A percentile compares a stretch with the other conserved stretches of the same genome.
Conservation (phyloP, 2,888 invertebrate genomes). For the Hedychridium roseum region DNA sequence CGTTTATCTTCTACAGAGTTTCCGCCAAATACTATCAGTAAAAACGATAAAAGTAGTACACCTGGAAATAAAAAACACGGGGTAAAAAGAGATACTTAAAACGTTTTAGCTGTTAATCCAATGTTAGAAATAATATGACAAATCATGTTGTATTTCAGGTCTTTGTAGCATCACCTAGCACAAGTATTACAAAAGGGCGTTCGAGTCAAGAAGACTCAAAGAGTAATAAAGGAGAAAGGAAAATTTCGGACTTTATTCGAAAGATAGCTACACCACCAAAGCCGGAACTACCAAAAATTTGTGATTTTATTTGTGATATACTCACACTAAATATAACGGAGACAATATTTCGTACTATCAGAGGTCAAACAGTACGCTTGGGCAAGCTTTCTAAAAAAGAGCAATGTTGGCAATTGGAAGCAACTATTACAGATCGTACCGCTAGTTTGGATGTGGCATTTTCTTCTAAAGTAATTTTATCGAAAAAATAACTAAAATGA, state of each 20-base stretch:
- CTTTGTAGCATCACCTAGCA: slow-evolving; percentile 24
- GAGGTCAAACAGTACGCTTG: slow-evolving; percentile 68
- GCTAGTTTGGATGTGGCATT: slow-evolving; percentile 68
- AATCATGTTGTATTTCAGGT: slow-evolving; percentile 17
- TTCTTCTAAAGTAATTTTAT: slow-evolving; percentile 65
- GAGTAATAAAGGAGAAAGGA: slow-evolving; percentile 14
- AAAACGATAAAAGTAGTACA: no score
- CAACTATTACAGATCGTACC: slow-evolving; percentile 69
- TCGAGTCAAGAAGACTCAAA: slow-evolving; percentile 6
- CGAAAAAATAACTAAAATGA: not conserved
- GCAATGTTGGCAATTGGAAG: slow-evolving; percentile 68
- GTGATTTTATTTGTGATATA: slow-evolving; percentile 44
- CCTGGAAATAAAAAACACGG: slow-evolving; percentile 21
- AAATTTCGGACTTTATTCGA: slow-evolving; percentile 39
- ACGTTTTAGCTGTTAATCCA: slow-evolving; percentile 5
- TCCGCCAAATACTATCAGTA: no score
- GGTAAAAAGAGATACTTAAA: no score
- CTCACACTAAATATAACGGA: slow-evolving; percentile 26
- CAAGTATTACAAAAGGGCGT: slow-evolving; percentile 18
- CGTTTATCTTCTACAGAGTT: no score
- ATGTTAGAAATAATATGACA: not conserved
- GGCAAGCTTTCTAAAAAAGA: slow-evolving; percentile 68
- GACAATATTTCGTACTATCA: slow-evolving; percentile 59
- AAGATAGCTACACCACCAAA: slow-evolving; percentile 13
- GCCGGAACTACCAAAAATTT: slow-evolving; percentile 25